A percentile compares a stretch with the other conserved stretches of the same genome.
Evolutionary conservation across 1,140 invertebrate species (phyloP).

Genomic region (Hyles euphorbiae): DNA sequence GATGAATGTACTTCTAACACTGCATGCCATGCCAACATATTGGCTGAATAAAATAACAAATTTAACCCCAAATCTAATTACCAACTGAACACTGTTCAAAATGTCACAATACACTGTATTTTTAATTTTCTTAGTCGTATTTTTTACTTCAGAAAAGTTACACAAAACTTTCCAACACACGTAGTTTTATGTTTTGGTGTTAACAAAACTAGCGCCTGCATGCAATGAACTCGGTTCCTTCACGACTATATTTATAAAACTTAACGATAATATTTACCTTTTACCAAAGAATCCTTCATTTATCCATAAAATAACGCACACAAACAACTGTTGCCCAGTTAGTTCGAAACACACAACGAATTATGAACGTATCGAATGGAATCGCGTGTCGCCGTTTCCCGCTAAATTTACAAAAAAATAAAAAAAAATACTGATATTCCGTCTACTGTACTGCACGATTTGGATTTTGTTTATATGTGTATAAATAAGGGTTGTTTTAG

Average conservation of each 20-base stretch:
- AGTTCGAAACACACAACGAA: slow-evolving; percentile 46
- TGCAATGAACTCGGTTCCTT: too few species aligned
- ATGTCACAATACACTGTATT: too few species aligned
- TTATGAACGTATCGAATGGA: slow-evolving; percentile 29
- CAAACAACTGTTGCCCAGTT: slow-evolving; percentile 32
- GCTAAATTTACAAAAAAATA: slow-evolving; percentile 21
- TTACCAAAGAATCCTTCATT: slow-evolving; percentile 42
- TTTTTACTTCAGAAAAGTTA: slow-evolving; percentile 2
- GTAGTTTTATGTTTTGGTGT: neutral
- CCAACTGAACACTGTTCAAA: too few species aligned
- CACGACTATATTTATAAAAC: neutral
- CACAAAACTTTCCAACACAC: neutral
- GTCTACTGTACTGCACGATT: slow-evolving; percentile 15
- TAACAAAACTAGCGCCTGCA: too few species aligned
- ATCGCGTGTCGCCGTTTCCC: slow-evolving; percentile 36
- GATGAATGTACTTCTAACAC: too few species aligned
- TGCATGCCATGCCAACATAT: too few species aligned
- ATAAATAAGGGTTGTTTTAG: slow-evolving; percentile 33
- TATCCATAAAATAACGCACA: slow-evolving; percentile 41
- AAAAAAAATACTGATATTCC: slow-evolving; percentile 29
- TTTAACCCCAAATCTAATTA: too few species aligned
- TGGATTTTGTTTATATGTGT: slow-evolving; percentile 14
- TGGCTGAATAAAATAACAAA: too few species aligned
- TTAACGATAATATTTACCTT: slow-evolving; percentile 32
- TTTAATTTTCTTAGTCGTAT: neutral